These are phyloP conservation scores for Anoplolepis gracilipes DNA, from an alignment of 1,140 invertebrate species.

Conservation along the genomic window DNA sequence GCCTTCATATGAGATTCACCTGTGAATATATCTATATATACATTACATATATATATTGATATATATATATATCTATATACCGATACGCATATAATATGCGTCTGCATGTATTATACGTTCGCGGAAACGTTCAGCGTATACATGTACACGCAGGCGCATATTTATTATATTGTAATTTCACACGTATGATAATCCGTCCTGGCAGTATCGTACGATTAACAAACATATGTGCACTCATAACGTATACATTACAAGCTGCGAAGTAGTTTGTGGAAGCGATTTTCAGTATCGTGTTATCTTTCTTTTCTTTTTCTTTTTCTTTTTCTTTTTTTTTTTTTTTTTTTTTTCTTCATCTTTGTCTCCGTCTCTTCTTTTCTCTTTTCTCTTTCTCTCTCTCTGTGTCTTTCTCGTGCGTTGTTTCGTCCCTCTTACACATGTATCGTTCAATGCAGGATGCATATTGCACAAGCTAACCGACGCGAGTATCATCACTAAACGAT, in stretches of 20 bases:
- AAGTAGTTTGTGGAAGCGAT: constrained; percentile 73
- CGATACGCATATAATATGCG: constrained; percentile 63
- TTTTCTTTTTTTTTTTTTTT: neutral
- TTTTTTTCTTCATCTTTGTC: neutral
- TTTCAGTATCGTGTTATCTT: constrained; percentile 68
- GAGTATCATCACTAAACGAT: constrained; percentile 3
- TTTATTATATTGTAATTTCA: constrained; percentile 79
- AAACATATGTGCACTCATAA: constrained; percentile 67
- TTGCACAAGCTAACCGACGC: constrained; percentile 51
- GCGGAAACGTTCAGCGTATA: neutral
- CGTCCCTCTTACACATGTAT: constrained; percentile 17
- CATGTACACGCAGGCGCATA: constrained; percentile 56
- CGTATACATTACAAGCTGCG: constrained; percentile 71
- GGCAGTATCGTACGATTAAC: constrained; percentile 73
- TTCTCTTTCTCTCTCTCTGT: constrained; percentile 21
- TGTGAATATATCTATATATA: constrained; percentile 76
- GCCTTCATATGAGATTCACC: constrained; percentile 86
- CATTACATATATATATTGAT: constrained; percentile 75
- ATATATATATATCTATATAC: constrained; percentile 69
- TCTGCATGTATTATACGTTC: constrained; percentile 46
- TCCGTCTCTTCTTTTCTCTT: constrained; percentile 3
- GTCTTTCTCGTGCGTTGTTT: constrained; percentile 30
- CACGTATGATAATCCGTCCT: constrained; percentile 75
- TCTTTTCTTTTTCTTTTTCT: neutral
- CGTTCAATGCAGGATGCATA: constrained; percentile 45